Evolutionary conservation across 2,113 vertebrate genomes (phyloP), one percentile per base, ranked within the genome.

Genomic region (Cynopterus brachyotis): DNA sequence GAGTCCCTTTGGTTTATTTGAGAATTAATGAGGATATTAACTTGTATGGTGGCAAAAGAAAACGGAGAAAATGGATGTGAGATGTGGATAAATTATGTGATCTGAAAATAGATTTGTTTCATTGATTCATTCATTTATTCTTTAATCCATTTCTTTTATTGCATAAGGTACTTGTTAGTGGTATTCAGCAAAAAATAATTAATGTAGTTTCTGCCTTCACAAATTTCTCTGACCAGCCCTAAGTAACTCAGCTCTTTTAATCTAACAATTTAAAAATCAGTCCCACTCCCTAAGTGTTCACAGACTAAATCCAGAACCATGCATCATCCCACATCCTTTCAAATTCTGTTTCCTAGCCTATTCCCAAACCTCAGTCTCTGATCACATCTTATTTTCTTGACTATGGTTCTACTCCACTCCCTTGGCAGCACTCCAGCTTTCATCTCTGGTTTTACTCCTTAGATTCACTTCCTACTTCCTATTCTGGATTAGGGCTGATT

Each of bases 401-500:
- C 64, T 32, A 2, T 9, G 85, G 64, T 50, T 66, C 60, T 37
- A 50, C 45, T 12, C 66, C 26, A 35, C 60, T 78, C 30, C 30
- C 60, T 50, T 35, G 76, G 26, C 59, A 59, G 32, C 11, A 40
- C 59, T 60, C 69, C 9, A 78, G 53, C 35, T 42, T 19, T 81
- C 35, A 1, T 84, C 60, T 94, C 76, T 78, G 76, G n/a, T 66
- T 96, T 96, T 17, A 19, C 50, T 91, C 91, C 67, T 85, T 82
- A 91, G 85, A 30, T 37, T 94, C 32, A n/a, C 42, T 91, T 93
- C n/a, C 47, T 85, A 78, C 70, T 69, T 94, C 72, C 67, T 83
- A 53, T 70, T 94, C 59, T 59, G 22, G 57, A 6, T 92, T 75
- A 81, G 40, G 37, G 32, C 66, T 50, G 22, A 76, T 40, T 89